Evolutionary conservation across 1,140 invertebrate species (phyloP), one percentile per base, ranked within the genome.

Genomic region (Drosophila kurseongensis): DNA sequence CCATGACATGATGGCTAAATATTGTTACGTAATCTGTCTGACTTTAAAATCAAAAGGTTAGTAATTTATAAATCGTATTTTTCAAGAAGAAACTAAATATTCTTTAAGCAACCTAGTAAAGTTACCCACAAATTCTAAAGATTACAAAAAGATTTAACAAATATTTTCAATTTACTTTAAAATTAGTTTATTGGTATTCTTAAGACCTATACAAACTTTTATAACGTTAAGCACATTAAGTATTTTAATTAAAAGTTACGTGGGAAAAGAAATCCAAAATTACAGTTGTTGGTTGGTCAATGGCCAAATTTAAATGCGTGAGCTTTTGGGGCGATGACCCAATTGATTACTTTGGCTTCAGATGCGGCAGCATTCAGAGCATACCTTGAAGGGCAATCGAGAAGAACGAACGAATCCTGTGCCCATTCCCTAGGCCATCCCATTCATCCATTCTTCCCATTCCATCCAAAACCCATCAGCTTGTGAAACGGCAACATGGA

Each of bases 401-500:
- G 44, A 63, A 40, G 68, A 58, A 41, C 23, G 55, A 16, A 45
- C 18, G n/a, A 41, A 41, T 45, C 10, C 18, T 23, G 6, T 32
- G 29, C 7, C 5, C 5, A 8, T 32, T 8, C 29, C 29, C 29
- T 8, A 7, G 29, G 29, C 29, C 7, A 8, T 1, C 27, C 27
- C 23, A 29, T 38, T 54, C 52, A 38, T 16, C 51, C 29, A 62
- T 47, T 63, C 23, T 14, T 32, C 18, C 7, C 47, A 50, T 10
- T 2, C 50, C 48, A 35, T 51, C 32, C 32, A 6, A 18, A 52
- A 52, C 5, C 32, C 42, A 38, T 36, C 59, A 45, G 78, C 74
- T 82, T 80, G 77, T 62, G 66, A 78, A 78, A 78, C 73, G 68
- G 58, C 68, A 58, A 65, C 27, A 63, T 67, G 62, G 56, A 88